Evolutionary conservation across 2,113 vertebrate genomes (phyloP).

Genomic region (Callionymus lyra): DNA sequence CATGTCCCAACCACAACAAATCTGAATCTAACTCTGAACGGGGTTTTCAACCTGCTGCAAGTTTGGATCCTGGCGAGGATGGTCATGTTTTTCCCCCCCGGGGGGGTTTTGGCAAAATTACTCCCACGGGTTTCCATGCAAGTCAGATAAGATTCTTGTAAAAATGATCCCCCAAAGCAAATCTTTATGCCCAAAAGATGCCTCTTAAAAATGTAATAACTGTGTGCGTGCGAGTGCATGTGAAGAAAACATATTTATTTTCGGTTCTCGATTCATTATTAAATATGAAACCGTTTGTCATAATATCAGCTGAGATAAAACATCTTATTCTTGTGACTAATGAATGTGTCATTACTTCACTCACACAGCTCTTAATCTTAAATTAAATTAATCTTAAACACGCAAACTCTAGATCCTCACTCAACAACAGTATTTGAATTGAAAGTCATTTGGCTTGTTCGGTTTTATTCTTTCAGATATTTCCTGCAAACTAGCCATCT

Average conservation of each 20-base stretch:
- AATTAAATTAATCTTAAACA: too few species aligned
- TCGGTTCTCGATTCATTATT: too few species aligned
- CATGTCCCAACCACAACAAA: constrained; percentile 43
- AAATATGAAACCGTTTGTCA: too few species aligned
- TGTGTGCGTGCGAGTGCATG: not conserved
- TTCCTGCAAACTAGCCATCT: too few species aligned
- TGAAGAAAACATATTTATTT: too few species aligned
- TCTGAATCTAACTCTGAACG: constrained; percentile 25
- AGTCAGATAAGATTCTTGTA: constrained; percentile 36
- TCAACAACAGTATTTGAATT: too few species aligned
- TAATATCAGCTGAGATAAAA: too few species aligned
- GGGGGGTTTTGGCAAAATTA: not conserved
- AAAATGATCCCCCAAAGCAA: constrained; percentile 17
- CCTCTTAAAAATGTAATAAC: constrained; percentile 20
- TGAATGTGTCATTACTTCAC: too few species aligned
- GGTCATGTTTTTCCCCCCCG: constrained; percentile 7
- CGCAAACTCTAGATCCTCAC: too few species aligned
- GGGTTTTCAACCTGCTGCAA: constrained; percentile 33
- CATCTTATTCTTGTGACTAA: too few species aligned
- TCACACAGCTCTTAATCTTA: too few species aligned
- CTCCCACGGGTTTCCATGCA: constrained; percentile 30
- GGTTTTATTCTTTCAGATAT: constrained; percentile 1
- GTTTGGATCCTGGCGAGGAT: constrained; percentile 24
- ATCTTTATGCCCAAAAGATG: constrained; percentile 4
- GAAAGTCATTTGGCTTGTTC: constrained; percentile 24